Evolutionary conservation across 2,888 invertebrate species (phyloP), one percentile per base, ranked within the genome.

Genomic region (Meandrusa payeni): DNA sequence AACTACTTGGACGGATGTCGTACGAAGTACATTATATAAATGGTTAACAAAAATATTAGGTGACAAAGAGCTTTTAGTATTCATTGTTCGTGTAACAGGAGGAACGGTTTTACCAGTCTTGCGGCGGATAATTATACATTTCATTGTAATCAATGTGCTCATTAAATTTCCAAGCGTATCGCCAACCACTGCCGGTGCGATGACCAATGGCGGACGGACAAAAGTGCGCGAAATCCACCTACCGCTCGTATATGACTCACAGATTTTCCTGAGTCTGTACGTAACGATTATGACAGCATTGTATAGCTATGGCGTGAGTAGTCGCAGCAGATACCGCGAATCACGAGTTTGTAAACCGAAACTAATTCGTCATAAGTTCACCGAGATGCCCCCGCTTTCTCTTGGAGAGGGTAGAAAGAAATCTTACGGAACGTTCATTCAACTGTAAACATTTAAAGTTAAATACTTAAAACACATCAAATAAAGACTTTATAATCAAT

Each of bases 151-250:
- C 48, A 41, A 43, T 38, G 41, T 37, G 41, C 50, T 60, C 56
- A 59, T 59, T 57, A 48, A 53, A 49, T 57, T 57, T 54, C 51
- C 48, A 43, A 53, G 48, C 57, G 50, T 50, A 53, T 47, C 42
- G 41, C 48, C 46, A 38, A 39, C 29, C 47, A 47, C 51, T 50
- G 48, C 50, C 51, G 49, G 53, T 42, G 32, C 19, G 41, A 51
- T 65, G 61, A 65, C 68, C 62, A 72, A 66, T 79, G 72, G 72
- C 71, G 74, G 58, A 71, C 69, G 52, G 62, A 59, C 62, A 79
- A 83, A 83, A 82, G 67, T 85, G 83, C 85, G 83, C 82, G 83
- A 85, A 85, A 76, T 67, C 58, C 53, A 60, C 55, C 64, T 64
- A 69, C 63, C 48, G 63, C 46, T 50, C 52, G 43, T 55, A 61